These are phyloP conservation scores for Aphaenogaster ashmeadi DNA, from an alignment of 1,140 invertebrate species.

Conservation along the genomic window DNA sequence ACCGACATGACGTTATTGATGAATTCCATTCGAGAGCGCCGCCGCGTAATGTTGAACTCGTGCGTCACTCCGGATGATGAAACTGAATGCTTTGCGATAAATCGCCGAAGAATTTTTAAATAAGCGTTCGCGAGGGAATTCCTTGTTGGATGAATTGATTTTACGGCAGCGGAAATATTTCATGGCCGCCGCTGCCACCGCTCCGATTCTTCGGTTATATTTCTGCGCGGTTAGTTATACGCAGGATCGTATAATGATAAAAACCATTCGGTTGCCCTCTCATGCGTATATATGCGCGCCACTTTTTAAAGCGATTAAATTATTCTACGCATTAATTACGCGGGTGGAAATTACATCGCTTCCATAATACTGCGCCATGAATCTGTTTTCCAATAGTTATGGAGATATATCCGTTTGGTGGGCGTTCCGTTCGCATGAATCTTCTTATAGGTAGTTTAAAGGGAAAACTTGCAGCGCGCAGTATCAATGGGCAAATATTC, in stretches of 20 bases:
- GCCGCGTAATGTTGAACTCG: conserved; percentile 37
- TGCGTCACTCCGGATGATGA: conserved; percentile 38
- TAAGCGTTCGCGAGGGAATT: conserved; percentile 58
- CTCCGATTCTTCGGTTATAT: conserved; percentile 45
- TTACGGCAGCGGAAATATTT: conserved; percentile 53
- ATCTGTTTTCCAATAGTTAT: conserved; percentile 57
- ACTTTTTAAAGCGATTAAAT: conserved; percentile 58
- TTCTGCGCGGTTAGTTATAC: conserved; percentile 31
- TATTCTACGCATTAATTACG: conserved; percentile 60
- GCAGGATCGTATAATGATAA: conserved; percentile 46
- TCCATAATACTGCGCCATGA: conserved; percentile 31
- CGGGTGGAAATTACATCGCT: conserved; percentile 42
- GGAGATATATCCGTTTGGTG: conserved; percentile 24
- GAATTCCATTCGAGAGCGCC: conserved; percentile 45
- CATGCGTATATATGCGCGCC: neutral
- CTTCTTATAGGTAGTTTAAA: conserved; percentile 41
- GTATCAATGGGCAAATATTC: neutral
- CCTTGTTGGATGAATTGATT: conserved; percentile 58
- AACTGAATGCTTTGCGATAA: conserved; percentile 59
- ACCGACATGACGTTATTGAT: conserved; percentile 59
- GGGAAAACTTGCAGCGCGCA: conserved; percentile 8
- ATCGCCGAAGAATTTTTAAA: conserved; percentile 61
- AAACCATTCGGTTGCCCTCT: conserved; percentile 41
- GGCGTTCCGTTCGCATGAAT: conserved; percentile 54
- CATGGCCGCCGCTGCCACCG: conserved; percentile 5